A percentile compares a stretch with the other conserved stretches of the same genome.
Conservation (phyloP, 1,140 invertebrate species). For the Sarcophaga bullata region DNA sequence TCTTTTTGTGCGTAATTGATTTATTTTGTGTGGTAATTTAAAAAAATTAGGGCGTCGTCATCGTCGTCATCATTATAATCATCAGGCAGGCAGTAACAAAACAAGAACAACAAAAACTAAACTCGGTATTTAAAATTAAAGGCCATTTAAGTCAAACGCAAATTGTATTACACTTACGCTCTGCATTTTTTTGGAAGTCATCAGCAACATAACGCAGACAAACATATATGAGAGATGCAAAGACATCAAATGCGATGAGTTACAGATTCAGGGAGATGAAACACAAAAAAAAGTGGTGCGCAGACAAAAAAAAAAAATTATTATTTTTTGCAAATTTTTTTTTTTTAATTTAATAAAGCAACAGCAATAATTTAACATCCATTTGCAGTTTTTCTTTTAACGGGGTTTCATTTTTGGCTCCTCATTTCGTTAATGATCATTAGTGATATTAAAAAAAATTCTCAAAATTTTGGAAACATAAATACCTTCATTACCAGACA, state of each 20-base stretch:
- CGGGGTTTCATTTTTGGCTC: background rate
- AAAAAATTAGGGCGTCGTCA: slow-evolving; percentile 20
- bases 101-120: background rate
- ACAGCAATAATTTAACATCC: background rate
- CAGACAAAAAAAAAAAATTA: too few species aligned
- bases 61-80: background rate
- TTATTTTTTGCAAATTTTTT: too few species aligned
- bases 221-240: too few species aligned
- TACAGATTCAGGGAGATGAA: too few species aligned
- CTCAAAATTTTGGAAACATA: background rate
- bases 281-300: too few species aligned
- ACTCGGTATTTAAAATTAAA: slow-evolving; percentile 5
- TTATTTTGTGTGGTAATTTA: slow-evolving; percentile 27
- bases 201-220: too few species aligned
- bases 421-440: background rate
- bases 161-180: slow-evolving; percentile 1
- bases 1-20: slow-evolving; percentile 14
- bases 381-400: background rate
- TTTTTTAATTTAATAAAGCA: too few species aligned
- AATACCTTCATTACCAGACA: background rate
- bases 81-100: background rate
- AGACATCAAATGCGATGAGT: too few species aligned
- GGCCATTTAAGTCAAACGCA: background rate
- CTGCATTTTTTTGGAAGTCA: background rate
- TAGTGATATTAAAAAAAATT: background rate